Evolutionary conservation across 2,888 invertebrate species (phyloP).

Genomic region (Pseudococcus jackbeardsleyi): DNA sequence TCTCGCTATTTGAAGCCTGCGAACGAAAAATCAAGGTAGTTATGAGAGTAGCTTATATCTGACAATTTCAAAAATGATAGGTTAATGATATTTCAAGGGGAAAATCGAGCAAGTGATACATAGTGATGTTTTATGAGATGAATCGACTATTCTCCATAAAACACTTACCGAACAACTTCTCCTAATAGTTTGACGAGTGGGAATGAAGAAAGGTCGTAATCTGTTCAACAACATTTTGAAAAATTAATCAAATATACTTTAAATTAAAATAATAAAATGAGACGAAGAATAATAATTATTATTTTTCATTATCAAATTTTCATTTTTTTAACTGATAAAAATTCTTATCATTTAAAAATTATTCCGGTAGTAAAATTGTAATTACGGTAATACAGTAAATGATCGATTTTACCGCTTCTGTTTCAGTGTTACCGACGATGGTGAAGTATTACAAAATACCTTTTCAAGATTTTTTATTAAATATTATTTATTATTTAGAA

Average conservation of each 20-base stretch:
- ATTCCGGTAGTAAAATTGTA: neutral
- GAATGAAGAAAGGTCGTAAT: neutral
- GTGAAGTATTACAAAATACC: no score
- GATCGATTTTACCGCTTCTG: neutral
- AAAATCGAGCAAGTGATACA: neutral
- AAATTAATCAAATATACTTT: neutral
- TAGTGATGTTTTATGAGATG: neutral
- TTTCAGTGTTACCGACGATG: neutral
- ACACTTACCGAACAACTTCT: neutral
- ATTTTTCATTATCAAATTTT: neutral
- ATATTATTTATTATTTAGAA: no score
- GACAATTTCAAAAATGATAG: neutral
- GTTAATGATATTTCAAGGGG: neutral
- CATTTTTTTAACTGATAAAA: neutral
- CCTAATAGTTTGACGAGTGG: neutral
- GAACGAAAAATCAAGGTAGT: neutral
- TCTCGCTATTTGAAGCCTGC: slow-evolving; percentile 18
- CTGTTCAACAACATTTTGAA: neutral
- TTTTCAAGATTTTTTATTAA: no score
- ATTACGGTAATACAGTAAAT: neutral
- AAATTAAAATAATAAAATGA: neutral
- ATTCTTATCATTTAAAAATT: neutral
- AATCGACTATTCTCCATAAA: neutral
- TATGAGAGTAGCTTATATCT: neutral
- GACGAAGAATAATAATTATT: neutral